These are phyloP conservation scores for Dromococcyx pavoninus DNA, from an alignment of 2,797 vertebrate genomes.

Conservation along the genomic window DNA sequence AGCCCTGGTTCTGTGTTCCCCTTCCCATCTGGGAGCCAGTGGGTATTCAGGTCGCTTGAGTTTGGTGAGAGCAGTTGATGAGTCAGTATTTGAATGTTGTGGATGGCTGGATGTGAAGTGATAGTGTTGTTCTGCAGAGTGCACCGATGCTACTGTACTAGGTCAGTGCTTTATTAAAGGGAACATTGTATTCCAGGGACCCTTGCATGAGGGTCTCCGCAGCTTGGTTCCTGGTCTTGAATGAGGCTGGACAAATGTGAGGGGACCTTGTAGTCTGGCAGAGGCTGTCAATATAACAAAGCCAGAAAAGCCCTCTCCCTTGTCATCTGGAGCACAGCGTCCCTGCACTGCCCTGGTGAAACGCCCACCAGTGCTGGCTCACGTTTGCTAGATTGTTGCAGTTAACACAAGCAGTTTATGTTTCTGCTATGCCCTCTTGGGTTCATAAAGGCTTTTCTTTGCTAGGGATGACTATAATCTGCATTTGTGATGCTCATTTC, in stretches of 20 bases:
- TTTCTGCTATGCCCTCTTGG: neutral
- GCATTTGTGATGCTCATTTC: neutral
- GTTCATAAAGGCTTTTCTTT: neutral
- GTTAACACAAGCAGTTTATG: neutral
- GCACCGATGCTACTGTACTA: accelerated
- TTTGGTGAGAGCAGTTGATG: neutral
- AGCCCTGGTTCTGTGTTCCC: neutral
- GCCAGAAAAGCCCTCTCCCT: neutral
- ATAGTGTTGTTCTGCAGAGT: neutral
- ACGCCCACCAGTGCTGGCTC: neutral
- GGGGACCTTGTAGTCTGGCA: too few relatives aligned
- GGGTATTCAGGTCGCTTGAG: neutral
- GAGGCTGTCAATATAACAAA: accelerated
- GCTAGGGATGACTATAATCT: neutral
- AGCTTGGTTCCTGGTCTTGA: neutral
- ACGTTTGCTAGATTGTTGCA: neutral
- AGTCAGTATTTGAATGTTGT: neutral
- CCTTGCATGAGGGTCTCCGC: neutral
- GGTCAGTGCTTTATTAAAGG: too few relatives aligned
- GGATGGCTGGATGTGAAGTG: neutral
- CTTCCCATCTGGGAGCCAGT: neutral
- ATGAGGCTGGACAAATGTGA: neutral
- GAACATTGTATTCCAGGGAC: neutral
- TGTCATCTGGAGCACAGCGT: too few relatives aligned
- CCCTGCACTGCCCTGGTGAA: neutral